A percentile compares a stretch with the other conserved stretches of the same genome.
phyloP scores from a whole-genome alignment of 2,797 vertebrate genomes.

The Acipenser oxyrinchus region DNA sequence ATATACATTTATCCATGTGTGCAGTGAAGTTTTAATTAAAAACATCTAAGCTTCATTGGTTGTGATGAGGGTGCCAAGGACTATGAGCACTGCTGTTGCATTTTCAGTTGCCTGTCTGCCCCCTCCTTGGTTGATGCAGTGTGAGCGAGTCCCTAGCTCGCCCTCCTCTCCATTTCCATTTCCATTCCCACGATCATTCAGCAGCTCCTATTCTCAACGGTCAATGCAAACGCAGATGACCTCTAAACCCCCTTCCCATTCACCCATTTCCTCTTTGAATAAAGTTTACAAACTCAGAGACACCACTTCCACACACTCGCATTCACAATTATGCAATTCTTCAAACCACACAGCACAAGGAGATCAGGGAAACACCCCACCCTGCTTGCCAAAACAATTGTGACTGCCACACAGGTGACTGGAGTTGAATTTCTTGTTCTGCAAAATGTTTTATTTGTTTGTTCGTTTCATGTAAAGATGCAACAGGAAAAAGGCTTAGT shows the following conservation, averaged over 20 bases:
- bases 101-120: not conserved
- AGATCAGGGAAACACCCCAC: not conserved
- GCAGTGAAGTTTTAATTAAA: too few species aligned
- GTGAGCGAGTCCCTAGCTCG: not conserved
- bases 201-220: conserved; percentile 13
- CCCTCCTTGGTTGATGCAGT: too few species aligned
- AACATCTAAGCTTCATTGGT: too few species aligned
- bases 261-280: conserved; percentile 7
- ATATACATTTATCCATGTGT: too few species aligned
- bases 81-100: too few species aligned
- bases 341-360: not conserved
- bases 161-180: not conserved
- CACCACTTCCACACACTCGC: not conserved
- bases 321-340: not conserved
- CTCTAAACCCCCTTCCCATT: conserved; percentile 4
- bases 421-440: too few species aligned
- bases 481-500: too few species aligned
- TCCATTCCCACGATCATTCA: conserved; percentile 19
- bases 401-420: too few species aligned
- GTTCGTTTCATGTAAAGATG: too few species aligned
- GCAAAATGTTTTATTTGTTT: too few species aligned
- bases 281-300: conserved; percentile 11
- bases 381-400: not conserved
- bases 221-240: conserved; percentile 9
- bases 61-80: too few species aligned